Conservation (phyloP, 2,797 vertebrate genomes). For the Labeo calbasu region DNA sequence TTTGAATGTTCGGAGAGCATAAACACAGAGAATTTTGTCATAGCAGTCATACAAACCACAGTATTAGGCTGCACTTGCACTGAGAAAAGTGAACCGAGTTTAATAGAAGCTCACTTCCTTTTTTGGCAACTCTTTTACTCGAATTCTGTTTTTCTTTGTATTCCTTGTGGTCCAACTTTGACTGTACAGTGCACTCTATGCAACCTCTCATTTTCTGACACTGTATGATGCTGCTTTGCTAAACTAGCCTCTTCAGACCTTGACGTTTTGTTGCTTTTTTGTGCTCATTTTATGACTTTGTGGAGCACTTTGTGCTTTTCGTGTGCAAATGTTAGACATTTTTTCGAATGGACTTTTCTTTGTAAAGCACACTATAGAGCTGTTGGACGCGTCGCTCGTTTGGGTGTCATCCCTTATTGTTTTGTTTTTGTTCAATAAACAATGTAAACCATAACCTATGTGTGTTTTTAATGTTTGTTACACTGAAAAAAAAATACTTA, state of each 20-base stretch:
- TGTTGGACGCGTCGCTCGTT: slow-evolving; percentile 13
- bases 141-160: not conserved
- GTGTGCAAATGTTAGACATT: not conserved
- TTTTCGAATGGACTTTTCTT: not conserved
- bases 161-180: slow-evolving; percentile 21
- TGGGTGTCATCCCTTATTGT: slow-evolving; percentile 32
- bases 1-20: slow-evolving; percentile 4
- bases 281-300: not conserved
- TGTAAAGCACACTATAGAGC: slow-evolving; percentile 19
- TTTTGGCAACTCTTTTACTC: not conserved
- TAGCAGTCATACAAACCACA: slow-evolving; percentile 9
- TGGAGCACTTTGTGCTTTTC: slow-evolving; percentile 4
- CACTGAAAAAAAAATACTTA: not conserved
- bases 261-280: not conserved
- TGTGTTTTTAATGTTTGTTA: slow-evolving; percentile 12
- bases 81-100: not conserved
- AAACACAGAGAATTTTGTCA: not conserved
- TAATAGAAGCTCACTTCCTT: slow-evolving; percentile 22
- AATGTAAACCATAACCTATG: not conserved
- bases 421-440: slow-evolving; percentile 57
- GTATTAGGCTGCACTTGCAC: slow-evolving; percentile 33
- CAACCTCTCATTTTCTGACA: slow-evolving; percentile 41
- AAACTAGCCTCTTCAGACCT: not conserved
- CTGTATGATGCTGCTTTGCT: slow-evolving; percentile 51
- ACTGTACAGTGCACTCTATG: slow-evolving; percentile 31